Base-by-base conservation (phyloP, 2,797 vertebrate genomes). In the Halcyon smyrnensis region DNA sequence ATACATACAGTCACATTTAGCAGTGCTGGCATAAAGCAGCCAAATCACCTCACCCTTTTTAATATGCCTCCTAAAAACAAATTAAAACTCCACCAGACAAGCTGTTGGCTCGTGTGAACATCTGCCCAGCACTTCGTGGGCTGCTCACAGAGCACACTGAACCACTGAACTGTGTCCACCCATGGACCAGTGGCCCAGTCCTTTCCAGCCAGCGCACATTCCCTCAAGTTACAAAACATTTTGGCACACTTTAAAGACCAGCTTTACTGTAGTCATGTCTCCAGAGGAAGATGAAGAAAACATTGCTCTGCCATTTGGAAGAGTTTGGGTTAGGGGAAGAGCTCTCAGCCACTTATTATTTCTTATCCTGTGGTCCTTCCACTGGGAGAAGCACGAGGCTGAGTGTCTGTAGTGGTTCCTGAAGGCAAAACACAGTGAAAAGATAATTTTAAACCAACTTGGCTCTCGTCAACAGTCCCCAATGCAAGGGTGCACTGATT, bases 61-160 rank as follows among this genome's bases (percentile, higher is more conserved):
- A 80, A 59, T 54, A 16, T 6, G 5, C 32, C 63, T 94, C 86
- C 88, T 94, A 93, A 68, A 97, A 95, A 21, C 86, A 89, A 95
- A 94, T 92, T 77, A 95, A 62, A 70, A 19, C 51, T 71, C 82
- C 69, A 57, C 53, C 78, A 84, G 83, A 90, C 87, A 82, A 94
- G 91, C 83, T 94, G 70, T 70, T 95, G 88, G 89, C 48, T 54
- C 21, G 1, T 17, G 65, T 56, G 86, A 84, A 37, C 84, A 87
- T 77, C 88, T 89, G 67, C 71, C 85, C 4, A 7, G 86, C 53
- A 46, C 65, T 75, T 37, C 0, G 2, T 36, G 54, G 4, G 41
- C 75, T 91, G 64, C 74, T 64, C 53, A 41, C 30, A 67, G 78
- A 68, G 37, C 43, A 8, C 27, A 19, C 15, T 24, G 51, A 87